Evolutionary conservation across 1,140 invertebrate species (phyloP).

Genomic region (Plectrocnemia conspersa): DNA sequence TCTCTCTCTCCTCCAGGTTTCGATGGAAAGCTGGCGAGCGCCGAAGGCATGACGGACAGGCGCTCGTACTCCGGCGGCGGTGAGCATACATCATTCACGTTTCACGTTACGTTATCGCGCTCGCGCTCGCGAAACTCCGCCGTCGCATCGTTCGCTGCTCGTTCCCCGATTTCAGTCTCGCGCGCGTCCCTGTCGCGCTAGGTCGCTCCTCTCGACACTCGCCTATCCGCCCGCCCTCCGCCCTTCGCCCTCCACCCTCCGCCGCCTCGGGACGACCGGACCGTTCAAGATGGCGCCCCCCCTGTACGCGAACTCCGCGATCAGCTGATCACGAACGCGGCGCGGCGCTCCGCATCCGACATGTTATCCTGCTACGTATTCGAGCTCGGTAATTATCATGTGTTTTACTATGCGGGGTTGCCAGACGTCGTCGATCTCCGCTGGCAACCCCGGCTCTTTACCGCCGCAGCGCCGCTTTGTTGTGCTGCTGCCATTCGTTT

Average conservation of each 20-base stretch:
- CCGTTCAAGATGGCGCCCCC: constrained; percentile 6
- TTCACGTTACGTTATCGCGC: too few relatives aligned
- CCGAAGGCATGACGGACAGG: constrained; percentile 36
- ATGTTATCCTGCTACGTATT: too few relatives aligned
- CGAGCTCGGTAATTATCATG: too few relatives aligned
- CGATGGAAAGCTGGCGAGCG: constrained; percentile 36
- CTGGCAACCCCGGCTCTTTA: too few relatives aligned
- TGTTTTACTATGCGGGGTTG: too few relatives aligned
- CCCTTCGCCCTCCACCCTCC: constrained; percentile 35
- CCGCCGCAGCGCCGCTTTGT: too few relatives aligned
- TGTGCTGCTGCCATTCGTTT: too few relatives aligned
- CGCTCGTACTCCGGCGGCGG: constrained; percentile 35
- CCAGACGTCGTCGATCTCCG: too few relatives aligned
- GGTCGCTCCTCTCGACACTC: constrained; percentile 24
- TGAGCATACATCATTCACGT: constrained; percentile 25
- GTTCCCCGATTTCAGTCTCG: constrained; percentile 13
- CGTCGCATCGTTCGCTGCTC: background rate
- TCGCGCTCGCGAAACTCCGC: constrained; percentile 8
- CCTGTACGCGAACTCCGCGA: constrained; percentile 35
- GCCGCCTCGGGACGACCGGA: background rate
- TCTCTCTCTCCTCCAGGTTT: constrained; percentile 24
- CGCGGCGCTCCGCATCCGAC: background rate
- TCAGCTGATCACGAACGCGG: background rate
- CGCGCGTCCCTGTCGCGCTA: background rate
- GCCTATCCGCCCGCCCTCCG: constrained; percentile 4